Percentiles rank a stretch among this genome's conserved stretches.
Conservation (phyloP, 2,113 vertebrate species). For the Oplegnathus fasciatus region DNA sequence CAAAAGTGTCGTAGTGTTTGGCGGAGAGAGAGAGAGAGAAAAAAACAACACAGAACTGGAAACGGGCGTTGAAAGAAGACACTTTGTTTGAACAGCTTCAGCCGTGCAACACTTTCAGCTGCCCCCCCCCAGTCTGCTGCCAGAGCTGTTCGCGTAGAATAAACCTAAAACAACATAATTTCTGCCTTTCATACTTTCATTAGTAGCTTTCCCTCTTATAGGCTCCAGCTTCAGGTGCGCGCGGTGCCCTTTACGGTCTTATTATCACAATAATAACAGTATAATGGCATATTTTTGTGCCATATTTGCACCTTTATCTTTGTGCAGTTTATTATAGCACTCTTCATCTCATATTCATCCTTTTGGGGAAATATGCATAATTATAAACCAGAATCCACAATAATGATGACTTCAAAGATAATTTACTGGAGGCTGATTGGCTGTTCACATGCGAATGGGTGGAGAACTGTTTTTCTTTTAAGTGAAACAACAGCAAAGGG, state of each 20-base stretch:
- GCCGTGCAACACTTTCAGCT: constrained; percentile 35
- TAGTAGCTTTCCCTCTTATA: background rate
- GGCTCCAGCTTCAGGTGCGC: background rate
- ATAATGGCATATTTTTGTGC: background rate
- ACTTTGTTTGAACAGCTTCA: constrained; percentile 79
- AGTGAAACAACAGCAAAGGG: background rate
- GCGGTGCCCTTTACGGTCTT: background rate
- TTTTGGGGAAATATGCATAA: background rate
- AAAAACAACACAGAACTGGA: constrained; percentile 58
- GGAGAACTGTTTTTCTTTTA: background rate
- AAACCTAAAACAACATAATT: background rate
- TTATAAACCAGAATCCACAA: background rate
- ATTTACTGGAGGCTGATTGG: background rate
- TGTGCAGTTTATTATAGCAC: background rate
- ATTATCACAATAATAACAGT: background rate
- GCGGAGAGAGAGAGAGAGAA: constrained; percentile 2
- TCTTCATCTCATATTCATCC: no score
- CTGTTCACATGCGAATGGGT: background rate
- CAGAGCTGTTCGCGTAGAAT: background rate
- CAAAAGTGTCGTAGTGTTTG: constrained; percentile 65
- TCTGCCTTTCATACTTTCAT: constrained; percentile 11
- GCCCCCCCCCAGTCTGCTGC: constrained; percentile 6
- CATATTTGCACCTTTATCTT: background rate
- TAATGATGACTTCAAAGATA: background rate
- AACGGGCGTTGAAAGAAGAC: constrained; percentile 78